Base-by-base conservation (phyloP, 2,113 vertebrate genomes). In the Prunella himalayana region DNA sequence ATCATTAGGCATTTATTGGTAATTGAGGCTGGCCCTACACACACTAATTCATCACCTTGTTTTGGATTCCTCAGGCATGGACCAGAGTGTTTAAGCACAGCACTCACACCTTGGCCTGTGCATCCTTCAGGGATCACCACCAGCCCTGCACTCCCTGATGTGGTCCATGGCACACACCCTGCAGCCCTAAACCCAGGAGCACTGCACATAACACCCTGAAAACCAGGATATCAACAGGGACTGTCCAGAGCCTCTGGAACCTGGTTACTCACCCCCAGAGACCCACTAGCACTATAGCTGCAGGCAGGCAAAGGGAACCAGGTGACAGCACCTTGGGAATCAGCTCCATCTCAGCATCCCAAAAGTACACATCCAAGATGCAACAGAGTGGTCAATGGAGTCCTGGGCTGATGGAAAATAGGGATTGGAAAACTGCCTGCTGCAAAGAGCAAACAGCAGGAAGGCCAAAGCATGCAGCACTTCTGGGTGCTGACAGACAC, bases 81-180 rank as follows among this genome's bases (percentile, higher is more conserved):
- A 50, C 2, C 3, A 8, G 19, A 47, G 41, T 3, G 23, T 20
- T 56, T 2, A 41, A 68, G 39, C 9, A 23, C 24, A 31, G 45
- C 8, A 3, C 23, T 37, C 0, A 0, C 39, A 44, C 27, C 25
- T 54, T 0, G 0, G 45, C 44, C 54, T 2, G 3, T 4, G 37
- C 59, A 28, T 37, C 87, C 59, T 42, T 47, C 5, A 2, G 28
- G 30, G 70, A 79, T 44, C 42, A 24, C 51, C 13, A 3, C 1
- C 12, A 68, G 16, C 17, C 35, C 71, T 54, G 47, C 44, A 0
- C 9, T 53, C 39, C 42, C 37, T 10, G 11, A 42, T 2, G 20
- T 1, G 20, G 28, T 22, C 49, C 33, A 13, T 8, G 11, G 51
- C 19, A 39, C 30, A 54, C 8, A 4, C 7, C 33, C 60, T 9